These are phyloP conservation scores for Caenorhabditis drosophilae DNA, from an alignment of 2,888 invertebrate genomes.

Conservation along the genomic window DNA sequence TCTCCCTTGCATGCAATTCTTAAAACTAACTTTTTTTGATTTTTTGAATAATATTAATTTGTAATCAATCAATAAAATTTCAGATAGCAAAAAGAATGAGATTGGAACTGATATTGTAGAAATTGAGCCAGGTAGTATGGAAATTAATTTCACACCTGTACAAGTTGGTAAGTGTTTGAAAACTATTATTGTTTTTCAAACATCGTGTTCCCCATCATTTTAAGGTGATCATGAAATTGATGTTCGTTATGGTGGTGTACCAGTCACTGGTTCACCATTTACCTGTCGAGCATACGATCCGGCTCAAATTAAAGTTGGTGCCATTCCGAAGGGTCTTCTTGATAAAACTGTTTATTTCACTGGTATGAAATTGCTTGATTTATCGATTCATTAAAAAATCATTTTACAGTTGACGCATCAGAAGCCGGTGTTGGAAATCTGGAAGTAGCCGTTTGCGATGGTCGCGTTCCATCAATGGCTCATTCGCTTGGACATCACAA, in stretches of 20 bases:
- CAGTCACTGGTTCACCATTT: conserved; percentile 89
- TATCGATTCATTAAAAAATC: not conserved
- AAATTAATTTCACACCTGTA: conserved; percentile 84
- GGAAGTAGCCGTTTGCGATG: conserved; percentile 97
- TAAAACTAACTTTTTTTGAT: conserved; percentile 1
- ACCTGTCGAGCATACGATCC: conserved; percentile 88
- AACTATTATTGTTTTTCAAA: too few species aligned
- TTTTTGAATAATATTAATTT: not conserved
- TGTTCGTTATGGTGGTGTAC: conserved; percentile 69
- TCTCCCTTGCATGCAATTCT: conserved; percentile 3
- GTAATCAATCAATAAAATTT: conserved; percentile 13
- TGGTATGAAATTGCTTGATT: conserved; percentile 13
- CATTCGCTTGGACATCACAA: conserved; percentile 86
- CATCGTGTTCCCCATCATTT: conserved; percentile 69
- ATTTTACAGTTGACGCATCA: conserved; percentile 82
- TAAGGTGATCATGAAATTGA: conserved; percentile 76
- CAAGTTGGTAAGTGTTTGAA: conserved; percentile 75
- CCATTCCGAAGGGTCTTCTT: conserved; percentile 82
- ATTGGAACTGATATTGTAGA: conserved; percentile 54
- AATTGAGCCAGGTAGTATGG: conserved; percentile 57
- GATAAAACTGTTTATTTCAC: conserved; percentile 87
- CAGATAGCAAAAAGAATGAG: conserved; percentile 55
- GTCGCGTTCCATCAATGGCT: conserved; percentile 92
- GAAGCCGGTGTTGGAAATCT: conserved; percentile 97
- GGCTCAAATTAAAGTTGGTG: conserved; percentile 78